These are phyloP conservation scores for Orientallactaga sibirica DNA, from an alignment of 2,797 vertebrate species.

Conservation along the genomic window DNA sequence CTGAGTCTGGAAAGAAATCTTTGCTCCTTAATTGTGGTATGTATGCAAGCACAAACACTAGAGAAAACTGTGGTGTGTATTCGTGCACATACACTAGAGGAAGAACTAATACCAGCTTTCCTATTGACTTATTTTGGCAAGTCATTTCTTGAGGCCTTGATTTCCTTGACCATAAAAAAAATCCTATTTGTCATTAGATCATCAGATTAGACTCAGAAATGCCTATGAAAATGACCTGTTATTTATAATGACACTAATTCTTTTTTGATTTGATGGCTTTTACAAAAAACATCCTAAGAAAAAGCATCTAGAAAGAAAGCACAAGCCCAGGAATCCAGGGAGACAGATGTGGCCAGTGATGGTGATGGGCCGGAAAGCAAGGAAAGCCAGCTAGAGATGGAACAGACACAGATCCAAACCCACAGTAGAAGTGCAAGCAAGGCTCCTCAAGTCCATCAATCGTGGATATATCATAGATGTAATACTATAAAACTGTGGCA, in stretches of 20 bases:
- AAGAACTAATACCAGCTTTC: constrained; percentile 36
- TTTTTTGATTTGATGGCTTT: constrained; percentile 39
- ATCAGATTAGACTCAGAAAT: constrained; percentile 69
- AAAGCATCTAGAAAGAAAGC: not conserved
- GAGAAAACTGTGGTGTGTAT: not conserved
- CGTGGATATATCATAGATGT: not conserved
- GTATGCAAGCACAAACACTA: not conserved
- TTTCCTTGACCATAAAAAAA: constrained; percentile 55
- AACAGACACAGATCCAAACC: not conserved
- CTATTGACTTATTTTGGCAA: constrained; percentile 68
- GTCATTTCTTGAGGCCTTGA: constrained; percentile 39
- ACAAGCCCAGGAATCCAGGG: not conserved
- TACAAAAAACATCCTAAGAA: constrained; percentile 47
- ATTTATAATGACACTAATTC: constrained; percentile 43
- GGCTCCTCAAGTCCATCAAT: constrained; percentile 15
- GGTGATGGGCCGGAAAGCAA: not conserved
- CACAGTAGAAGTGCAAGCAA: not conserved
- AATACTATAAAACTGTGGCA: constrained; percentile 27
- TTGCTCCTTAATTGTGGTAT: constrained; percentile 3
- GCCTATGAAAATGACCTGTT: constrained; percentile 44
- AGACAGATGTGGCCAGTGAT: not conserved
- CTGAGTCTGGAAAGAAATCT: not conserved
- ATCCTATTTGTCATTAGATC: constrained; percentile 58
- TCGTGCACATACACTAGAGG: not conserved
- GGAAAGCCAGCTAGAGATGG: not conserved